A percentile compares a stretch with the other conserved stretches of the same genome.
Evolutionary conservation across 2,113 vertebrate species (phyloP).

Genomic region (Nothocercus julius): DNA sequence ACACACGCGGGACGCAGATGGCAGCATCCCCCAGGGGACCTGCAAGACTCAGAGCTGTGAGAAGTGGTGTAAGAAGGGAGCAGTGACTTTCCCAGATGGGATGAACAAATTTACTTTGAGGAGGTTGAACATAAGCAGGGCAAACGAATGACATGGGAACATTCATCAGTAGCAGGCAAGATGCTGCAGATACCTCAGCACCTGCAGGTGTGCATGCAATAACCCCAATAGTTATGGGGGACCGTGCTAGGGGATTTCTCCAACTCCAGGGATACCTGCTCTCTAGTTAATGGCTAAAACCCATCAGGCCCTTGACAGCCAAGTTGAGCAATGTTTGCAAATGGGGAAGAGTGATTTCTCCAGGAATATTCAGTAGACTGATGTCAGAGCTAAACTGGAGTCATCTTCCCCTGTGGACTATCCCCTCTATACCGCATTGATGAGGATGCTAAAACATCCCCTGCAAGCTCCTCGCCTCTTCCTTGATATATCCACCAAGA

Average conservation of each 20-base stretch:
- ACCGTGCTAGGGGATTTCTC: neutral
- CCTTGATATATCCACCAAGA: neutral
- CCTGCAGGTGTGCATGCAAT: neutral
- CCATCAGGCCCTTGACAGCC: neutral
- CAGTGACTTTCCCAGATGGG: accelerated
- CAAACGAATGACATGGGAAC: neutral
- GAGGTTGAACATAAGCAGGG: neutral
- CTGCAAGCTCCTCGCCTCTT: accelerated
- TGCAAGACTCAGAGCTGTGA: neutral
- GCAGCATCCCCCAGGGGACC: neutral
- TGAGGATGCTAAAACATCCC: neutral
- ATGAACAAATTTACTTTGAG: neutral
- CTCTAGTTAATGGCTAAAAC: neutral
- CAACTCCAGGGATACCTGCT: neutral
- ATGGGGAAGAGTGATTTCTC: neutral
- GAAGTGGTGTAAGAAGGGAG: neutral
- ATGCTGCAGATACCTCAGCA: neutral
- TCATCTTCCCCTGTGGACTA: neutral
- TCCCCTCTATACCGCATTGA: accelerated
- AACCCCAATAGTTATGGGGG: too few relatives aligned
- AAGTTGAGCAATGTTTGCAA: neutral
- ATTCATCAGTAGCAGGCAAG: neutral
- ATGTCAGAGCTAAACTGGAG: neutral
- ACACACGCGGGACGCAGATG: accelerated
- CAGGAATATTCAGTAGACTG: neutral